These are phyloP conservation scores for Tragelaphus imberbis DNA, from an alignment of 2,113 vertebrate genomes.

Conservation along the genomic window DNA sequence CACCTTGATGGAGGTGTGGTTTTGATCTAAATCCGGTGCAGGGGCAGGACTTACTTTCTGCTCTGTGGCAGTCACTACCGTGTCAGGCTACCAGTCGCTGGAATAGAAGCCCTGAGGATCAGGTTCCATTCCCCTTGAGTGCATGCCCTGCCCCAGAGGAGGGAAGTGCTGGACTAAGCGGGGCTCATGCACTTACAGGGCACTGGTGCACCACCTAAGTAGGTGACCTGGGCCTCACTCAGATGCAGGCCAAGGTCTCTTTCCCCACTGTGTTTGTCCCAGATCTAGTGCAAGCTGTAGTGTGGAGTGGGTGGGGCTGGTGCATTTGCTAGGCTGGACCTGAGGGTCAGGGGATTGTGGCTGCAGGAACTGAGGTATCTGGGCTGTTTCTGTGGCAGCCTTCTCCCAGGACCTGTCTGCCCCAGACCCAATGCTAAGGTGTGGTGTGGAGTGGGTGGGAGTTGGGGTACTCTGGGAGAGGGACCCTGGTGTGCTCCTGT, in stretches of 20 bases:
- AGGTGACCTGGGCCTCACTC: neutral
- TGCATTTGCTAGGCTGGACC: neutral
- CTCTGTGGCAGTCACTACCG: neutral
- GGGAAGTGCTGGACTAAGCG: neutral
- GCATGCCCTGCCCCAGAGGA: neutral
- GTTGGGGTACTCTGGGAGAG: neutral
- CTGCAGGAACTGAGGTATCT: neutral
- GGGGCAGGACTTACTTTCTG: neutral
- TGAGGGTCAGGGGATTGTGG: neutral
- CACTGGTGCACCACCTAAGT: fast-evolving
- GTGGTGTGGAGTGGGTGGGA: neutral
- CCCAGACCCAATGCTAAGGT: neutral
- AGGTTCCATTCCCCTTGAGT: neutral
- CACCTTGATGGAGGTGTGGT: neutral
- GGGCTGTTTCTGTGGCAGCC: neutral
- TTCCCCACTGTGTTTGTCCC: neutral
- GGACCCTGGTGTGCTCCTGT: neutral
- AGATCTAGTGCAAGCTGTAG: neutral
- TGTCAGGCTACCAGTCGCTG: neutral
- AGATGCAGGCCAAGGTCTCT: neutral
- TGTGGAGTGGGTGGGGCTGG: neutral
- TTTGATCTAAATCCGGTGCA: neutral
- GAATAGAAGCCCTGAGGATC: neutral
- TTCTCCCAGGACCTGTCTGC: neutral
- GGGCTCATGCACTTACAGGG: neutral